Evolutionary conservation across 2,797 vertebrate genomes (phyloP).

Genomic region (Capromys pilorides): DNA sequence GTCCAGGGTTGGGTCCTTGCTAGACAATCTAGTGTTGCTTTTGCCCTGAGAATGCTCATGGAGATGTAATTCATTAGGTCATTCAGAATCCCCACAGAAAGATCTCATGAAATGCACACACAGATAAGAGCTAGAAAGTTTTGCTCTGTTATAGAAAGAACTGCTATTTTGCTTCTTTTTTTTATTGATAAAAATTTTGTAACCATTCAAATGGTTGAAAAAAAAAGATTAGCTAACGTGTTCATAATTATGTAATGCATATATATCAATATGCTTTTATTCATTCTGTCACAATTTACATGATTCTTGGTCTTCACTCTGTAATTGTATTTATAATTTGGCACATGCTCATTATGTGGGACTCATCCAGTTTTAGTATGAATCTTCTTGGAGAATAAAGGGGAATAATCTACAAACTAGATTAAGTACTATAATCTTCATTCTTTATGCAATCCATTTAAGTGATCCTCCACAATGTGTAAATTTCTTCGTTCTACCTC

Average conservation of each 20-base stretch:
- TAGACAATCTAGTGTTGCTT: background rate
- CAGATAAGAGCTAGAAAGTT: background rate
- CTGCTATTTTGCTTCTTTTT: background rate
- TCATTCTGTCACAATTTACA: background rate
- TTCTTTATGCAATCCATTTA: background rate
- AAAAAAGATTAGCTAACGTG: background rate
- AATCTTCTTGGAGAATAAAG: background rate
- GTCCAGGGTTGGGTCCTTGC: no score
- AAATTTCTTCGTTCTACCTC: background rate
- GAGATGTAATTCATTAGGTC: background rate
- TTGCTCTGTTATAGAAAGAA: background rate
- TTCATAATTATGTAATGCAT: background rate
- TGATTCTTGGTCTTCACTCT: background rate
- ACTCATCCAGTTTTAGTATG: background rate
- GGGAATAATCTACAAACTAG: background rate
- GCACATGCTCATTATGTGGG: background rate
- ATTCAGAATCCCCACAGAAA: background rate
- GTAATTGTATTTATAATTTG: constrained; percentile 29
- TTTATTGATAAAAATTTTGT: background rate
- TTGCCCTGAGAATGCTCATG: background rate
- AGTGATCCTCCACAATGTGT: background rate
- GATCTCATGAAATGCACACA: background rate
- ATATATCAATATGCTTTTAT: background rate
- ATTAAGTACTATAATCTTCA: background rate
- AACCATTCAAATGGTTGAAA: background rate